Evolutionary conservation across 2,888 invertebrate genomes (phyloP), one percentile per base, ranked within the genome.

Genomic region (Phlogophora meticulosa): DNA sequence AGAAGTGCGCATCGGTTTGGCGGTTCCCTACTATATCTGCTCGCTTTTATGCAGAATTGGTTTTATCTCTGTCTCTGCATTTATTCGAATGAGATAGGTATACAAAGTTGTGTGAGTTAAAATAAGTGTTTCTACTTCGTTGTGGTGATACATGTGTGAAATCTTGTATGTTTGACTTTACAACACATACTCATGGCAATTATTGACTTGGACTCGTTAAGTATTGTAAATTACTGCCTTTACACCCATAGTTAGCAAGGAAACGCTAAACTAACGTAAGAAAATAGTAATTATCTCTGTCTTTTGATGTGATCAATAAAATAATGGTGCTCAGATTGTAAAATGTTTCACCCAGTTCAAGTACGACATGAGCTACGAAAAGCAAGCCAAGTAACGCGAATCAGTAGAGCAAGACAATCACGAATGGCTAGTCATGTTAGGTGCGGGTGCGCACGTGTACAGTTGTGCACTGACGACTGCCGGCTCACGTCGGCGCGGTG

Each of bases 51-150:
- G 83, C 91, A 91, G 88, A 89, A 90, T 90, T 85, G 83, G 86
- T 88, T 87, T 87, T 86, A 86, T 88, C 84, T 82, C 81, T 83
- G 88, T 94, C 94, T 94, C 92, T 88, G 95, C 95, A 95, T 95
- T 95, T 95, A 95, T 92, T 90, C 87, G 89, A 93, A 90, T 90
- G 93, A 92, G 94, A 92, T 88, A 87, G 84, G 85, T 84, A 88
- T 87, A 88, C 80, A 77, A 86, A 87, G 87, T 90, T 90, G 87
- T 91, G 87, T 87, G 85, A 76, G 69, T 76, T 72, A 76, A n/a
- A 75, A 81, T 83, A 84, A 83, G 80, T 80, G 81, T 79, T 78
- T 81, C 76, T 79, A 82, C 70, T 78, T 85, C 75, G 70, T 72
- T 76, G 48, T 60, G 69, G 53, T 85, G 83, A 83, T 83, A 75